phyloP scores from a whole-genome alignment of 1,140 invertebrate genomes.

The Apis cerana region DNA sequence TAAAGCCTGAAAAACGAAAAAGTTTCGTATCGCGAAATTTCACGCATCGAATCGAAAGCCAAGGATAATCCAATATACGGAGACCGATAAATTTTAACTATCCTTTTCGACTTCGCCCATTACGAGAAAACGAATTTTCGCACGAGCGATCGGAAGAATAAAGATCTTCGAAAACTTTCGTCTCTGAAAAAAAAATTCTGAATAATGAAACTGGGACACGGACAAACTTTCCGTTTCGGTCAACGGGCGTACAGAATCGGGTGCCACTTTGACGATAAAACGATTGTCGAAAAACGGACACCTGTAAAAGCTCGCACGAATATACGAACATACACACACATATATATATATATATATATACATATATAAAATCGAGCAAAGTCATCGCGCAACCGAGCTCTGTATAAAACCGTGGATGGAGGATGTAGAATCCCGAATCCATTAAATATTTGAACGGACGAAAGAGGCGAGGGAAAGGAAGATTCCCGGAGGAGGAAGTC shows the following conservation, averaged over 20 bases:
- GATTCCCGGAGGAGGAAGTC: slow-evolving; percentile 51
- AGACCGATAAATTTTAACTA: too few relatives aligned
- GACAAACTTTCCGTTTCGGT: background rate
- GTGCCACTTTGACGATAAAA: slow-evolving; percentile 1
- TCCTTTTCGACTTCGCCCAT: too few relatives aligned
- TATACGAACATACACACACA: background rate
- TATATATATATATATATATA: background rate
- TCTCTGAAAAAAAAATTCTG: too few relatives aligned
- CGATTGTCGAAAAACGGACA: background rate
- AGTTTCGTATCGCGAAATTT: too few relatives aligned
- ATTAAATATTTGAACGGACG: slow-evolving; percentile 68
- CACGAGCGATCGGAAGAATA: too few relatives aligned
- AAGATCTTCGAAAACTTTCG: too few relatives aligned
- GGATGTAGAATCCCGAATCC: slow-evolving; percentile 57
- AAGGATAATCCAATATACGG: too few relatives aligned
- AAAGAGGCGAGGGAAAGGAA: slow-evolving; percentile 57
- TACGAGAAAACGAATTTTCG: too few relatives aligned
- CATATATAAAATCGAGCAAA: slow-evolving; percentile 22
- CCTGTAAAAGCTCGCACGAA: background rate
- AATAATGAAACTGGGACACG: background rate
- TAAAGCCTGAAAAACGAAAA: too few relatives aligned
- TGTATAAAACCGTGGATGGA: slow-evolving; percentile 33
- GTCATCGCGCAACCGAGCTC: too few relatives aligned
- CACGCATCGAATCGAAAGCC: too few relatives aligned
- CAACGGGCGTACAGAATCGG: background rate